These are phyloP conservation scores for Eupithecia pulchellata DNA, from an alignment of 2,888 invertebrate species.

Conservation along the genomic window DNA sequence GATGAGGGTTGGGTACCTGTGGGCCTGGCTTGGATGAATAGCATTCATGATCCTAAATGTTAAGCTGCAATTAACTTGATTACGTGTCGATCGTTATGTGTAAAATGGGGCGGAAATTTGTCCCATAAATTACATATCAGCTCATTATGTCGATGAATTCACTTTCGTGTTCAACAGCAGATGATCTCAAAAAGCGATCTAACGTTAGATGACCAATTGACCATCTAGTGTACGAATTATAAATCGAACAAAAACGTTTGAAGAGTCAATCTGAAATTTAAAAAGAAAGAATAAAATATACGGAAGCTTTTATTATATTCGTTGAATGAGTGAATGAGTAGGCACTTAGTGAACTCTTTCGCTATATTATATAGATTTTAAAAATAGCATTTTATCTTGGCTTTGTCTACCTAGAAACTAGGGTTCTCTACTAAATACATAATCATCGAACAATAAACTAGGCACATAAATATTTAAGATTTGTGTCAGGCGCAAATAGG, in stretches of 20 bases:
- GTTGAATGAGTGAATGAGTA: too few species aligned
- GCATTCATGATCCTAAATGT: not conserved
- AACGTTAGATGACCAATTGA: not conserved
- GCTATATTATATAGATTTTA: too few species aligned
- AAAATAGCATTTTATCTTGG: too few species aligned
- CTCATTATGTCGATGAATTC: not conserved
- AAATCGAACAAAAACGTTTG: not conserved
- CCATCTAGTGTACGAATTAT: not conserved
- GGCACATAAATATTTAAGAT: not conserved
- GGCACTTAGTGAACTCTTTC: too few species aligned
- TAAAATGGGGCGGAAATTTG: not conserved
- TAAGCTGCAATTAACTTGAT: not conserved
- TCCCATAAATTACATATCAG: not conserved
- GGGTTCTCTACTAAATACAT: not conserved
- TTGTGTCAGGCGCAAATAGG: not conserved
- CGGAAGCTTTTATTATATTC: not conserved
- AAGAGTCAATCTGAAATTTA: not conserved
- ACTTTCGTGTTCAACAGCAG: not conserved
- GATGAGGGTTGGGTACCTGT: not conserved
- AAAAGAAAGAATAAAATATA: not conserved
- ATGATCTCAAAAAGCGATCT: not conserved
- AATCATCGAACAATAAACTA: not conserved
- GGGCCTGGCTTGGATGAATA: not conserved
- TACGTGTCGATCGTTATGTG: not conserved
- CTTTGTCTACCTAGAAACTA: not conserved